Evolutionary conservation across 2,113 vertebrate genomes (phyloP), one percentile per base, ranked within the genome.

Genomic region (Mesitornis unicolor): DNA sequence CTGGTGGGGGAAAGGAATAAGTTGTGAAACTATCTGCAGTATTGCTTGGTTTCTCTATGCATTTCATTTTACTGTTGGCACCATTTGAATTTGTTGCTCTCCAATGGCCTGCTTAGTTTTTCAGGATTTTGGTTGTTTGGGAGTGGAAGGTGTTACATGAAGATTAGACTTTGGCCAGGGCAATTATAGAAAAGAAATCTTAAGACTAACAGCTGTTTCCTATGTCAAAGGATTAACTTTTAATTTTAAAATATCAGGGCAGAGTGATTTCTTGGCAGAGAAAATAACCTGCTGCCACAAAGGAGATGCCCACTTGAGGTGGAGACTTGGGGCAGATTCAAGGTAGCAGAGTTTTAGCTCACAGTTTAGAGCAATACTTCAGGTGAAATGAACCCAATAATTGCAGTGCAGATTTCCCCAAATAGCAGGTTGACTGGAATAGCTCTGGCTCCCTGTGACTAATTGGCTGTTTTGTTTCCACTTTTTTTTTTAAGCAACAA

Each of bases 401-500:
- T 87, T 97, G 84, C 25, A 16, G 82, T 89, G 35, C 77, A 61
- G 50, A 70, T 92, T 92, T 96, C 84, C 38, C 67, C 73, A 92
- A 89, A 95, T 59, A 94, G 56, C 28, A 51, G 36, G 60, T 78
- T 92, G 93, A 63, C 76, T 71, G 83, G 60, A 87, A 84, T 60
- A 90, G 38, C 51, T 90, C 57, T 87, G 56, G 56, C 71, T 84
- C 69, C 36, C 36, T 84, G 40, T 89, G 85, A 87, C 88, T 93
- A 96, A 96, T 84, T 94, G 61, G 51, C 51, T 87, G 76, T 64
- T 94, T 92, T 92, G 76, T 76, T 94, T 18, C 47, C 12, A 29
- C 16, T 48, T 68, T 42, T 29, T 43, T 79, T 50, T 57, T 82
- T 48, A 78, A 64, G 60, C 59, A 75, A 50, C 68, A 76, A 63